Base-by-base conservation (phyloP, 2,888 invertebrate species). In the Reticulitermes lucifugus region DNA sequence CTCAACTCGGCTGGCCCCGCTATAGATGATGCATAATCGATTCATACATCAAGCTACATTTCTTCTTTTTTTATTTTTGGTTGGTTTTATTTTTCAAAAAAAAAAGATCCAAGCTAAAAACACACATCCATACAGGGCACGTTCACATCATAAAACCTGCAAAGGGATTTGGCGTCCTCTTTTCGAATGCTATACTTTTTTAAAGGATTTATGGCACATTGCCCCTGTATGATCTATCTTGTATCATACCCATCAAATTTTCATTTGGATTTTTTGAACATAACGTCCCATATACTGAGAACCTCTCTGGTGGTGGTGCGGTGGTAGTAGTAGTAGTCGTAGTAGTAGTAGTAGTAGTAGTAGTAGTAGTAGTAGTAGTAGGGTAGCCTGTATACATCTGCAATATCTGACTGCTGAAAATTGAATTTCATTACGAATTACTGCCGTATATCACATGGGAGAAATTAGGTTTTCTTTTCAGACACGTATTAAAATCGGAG, bases 1-100 rank as follows among this genome's bases (percentile, higher is more conserved):
- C 18, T 73, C 71, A 9, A 41, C 73, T 73, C 73, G 21, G 18
- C 77, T 77, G 41, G 18, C 21, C 14, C 51, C 73, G 43, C 77
- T n/a, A 22, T 77, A 43, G 77, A 81, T 60, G 81, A 81, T 81
- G 81, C 81, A 65, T 65, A 81, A 81, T 81, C 81, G 81, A 81
- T 81, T 81, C 81, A 81, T 81, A 65, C 81, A 65, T 81, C 81
- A 43, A 81, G 22, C 80, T 60, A 35, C 35, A 12, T 12, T 46
- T 46, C 12, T 21, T 60, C 12, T 70, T 81, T 81, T 65, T 60
- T 65, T 6, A 12, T 9, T 12, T 9, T 9, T 9, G 46, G 46
- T 46, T 9, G 55, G 59, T 55, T 80, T 80, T 79, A 35, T 79
- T 79, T 46, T 59, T 29, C n/a, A 25, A 25, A 25, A 25, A 25